Percentiles rank a stretch among this genome's conserved stretches.
These are phyloP conservation scores for Tetragonisca angustula DNA, from an alignment of 2,888 invertebrate species.

Conservation along the genomic window DNA sequence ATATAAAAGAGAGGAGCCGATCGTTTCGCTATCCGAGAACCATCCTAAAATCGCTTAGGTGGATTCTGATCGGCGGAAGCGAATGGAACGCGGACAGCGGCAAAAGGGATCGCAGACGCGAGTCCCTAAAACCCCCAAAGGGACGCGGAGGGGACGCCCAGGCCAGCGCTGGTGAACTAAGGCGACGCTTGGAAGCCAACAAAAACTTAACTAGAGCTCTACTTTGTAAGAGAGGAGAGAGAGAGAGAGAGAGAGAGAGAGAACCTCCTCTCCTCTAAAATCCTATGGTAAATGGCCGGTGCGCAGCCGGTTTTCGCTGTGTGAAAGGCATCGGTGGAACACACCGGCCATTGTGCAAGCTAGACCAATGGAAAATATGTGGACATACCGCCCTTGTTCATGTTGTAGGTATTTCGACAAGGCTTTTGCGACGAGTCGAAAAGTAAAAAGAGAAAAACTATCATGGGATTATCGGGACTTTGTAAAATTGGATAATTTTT, in stretches of 20 bases:
- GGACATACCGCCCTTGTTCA: slow-evolving; percentile 1
- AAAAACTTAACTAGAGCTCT: slow-evolving; percentile 71
- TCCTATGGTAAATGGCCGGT: slow-evolving; percentile 60
- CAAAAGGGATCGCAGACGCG: slow-evolving; percentile 15
- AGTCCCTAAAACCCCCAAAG: background rate
- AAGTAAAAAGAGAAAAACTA: background rate
- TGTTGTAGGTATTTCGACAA: background rate
- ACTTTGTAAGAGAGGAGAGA: slow-evolving; percentile 63
- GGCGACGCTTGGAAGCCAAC: slow-evolving; percentile 61
- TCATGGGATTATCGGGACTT: too few relatives aligned
- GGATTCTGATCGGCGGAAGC: slow-evolving; percentile 60
- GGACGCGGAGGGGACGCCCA: background rate
- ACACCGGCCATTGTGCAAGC: slow-evolving; percentile 59
- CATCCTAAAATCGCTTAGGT: slow-evolving; percentile 61
- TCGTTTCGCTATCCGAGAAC: slow-evolving; percentile 50
- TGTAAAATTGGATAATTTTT: too few relatives aligned
- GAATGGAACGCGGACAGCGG: slow-evolving; percentile 44
- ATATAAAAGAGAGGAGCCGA: slow-evolving; percentile 54
- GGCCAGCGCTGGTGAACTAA: background rate
- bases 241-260: too few relatives aligned
- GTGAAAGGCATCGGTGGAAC: slow-evolving; percentile 59
- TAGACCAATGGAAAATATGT: slow-evolving; percentile 61
- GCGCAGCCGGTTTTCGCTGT: slow-evolving; percentile 57
- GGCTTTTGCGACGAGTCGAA: background rate
- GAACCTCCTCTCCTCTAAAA: slow-evolving; percentile 70